Conservation (phyloP, 2,888 invertebrate genomes). For the Anthophora plumipes region DNA sequence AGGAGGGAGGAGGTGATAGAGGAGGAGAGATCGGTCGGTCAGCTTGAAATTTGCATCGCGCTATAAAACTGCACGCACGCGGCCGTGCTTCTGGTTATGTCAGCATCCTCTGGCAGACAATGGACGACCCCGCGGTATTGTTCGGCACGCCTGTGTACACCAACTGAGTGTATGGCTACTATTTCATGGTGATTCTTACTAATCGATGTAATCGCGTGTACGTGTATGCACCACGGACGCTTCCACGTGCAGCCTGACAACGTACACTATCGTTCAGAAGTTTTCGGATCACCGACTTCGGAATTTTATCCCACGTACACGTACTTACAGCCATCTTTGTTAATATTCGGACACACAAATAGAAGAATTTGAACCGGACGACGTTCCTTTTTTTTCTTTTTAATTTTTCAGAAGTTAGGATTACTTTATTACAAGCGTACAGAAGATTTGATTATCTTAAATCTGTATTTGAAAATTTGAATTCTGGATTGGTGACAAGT, state of each 20-base stretch:
- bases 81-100: slow-evolving; percentile 81
- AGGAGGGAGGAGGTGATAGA: not conserved
- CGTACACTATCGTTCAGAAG: slow-evolving; percentile 25
- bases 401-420: no score
- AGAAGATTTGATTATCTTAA: no score
- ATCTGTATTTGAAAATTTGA: no score
- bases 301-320: no score
- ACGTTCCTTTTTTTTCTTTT: not conserved
- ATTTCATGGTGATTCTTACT: slow-evolving; percentile 79
- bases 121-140: slow-evolving; percentile 81
- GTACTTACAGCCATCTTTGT: no score
- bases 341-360: no score
- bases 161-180: slow-evolving; percentile 68
- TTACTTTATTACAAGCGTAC: no score
- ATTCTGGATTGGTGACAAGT: no score
- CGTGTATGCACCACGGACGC: slow-evolving; percentile 24
- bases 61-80: slow-evolving; percentile 63
- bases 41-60: slow-evolving; percentile 51
- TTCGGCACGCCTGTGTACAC: slow-evolving; percentile 73
- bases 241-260: slow-evolving; percentile 35
- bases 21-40: slow-evolving; percentile 18
- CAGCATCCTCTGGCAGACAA: slow-evolving; percentile 83
- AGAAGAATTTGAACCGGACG: no score
- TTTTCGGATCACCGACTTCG: not conserved
- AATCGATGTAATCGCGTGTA: slow-evolving; percentile 78